Evolutionary conservation across 2,797 vertebrate species (phyloP).

Genomic region (Enteromius argenteus): DNA sequence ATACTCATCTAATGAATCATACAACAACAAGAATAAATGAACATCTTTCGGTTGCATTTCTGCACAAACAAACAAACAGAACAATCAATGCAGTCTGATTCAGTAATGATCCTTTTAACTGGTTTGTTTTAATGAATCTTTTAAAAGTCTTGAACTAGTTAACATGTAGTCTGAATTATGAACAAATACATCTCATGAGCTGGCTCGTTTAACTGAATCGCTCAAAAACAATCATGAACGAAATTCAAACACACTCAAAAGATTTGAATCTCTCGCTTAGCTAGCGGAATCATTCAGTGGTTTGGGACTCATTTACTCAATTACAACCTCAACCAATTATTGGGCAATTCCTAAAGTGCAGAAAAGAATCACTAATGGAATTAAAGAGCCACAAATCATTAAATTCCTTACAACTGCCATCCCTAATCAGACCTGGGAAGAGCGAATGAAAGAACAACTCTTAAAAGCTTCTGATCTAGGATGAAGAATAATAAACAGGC

Average conservation of each 20-base stretch:
- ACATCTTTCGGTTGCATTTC: background rate
- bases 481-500: too few species aligned
- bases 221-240: background rate
- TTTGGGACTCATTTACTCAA: background rate
- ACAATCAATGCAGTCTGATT: background rate
- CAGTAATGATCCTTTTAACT: too few species aligned
- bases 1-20: background rate
- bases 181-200: background rate
- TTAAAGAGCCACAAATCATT: background rate
- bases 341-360: background rate
- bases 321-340: background rate
- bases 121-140: background rate
- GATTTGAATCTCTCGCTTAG: background rate
- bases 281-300: background rate
- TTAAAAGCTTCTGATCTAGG: too few species aligned
- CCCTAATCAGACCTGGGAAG: too few species aligned
- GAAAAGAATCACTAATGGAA: background rate
- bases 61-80: background rate
- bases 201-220: background rate
- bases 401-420: background rate
- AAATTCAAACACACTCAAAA: background rate
- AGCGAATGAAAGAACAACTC: too few species aligned
- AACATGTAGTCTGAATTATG: background rate
- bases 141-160: background rate
- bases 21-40: background rate